Percentiles rank a stretch among this genome's conserved stretches.
phyloP scores from a whole-genome alignment of 2,113 vertebrate species.

The Phodopus roborovskii region DNA sequence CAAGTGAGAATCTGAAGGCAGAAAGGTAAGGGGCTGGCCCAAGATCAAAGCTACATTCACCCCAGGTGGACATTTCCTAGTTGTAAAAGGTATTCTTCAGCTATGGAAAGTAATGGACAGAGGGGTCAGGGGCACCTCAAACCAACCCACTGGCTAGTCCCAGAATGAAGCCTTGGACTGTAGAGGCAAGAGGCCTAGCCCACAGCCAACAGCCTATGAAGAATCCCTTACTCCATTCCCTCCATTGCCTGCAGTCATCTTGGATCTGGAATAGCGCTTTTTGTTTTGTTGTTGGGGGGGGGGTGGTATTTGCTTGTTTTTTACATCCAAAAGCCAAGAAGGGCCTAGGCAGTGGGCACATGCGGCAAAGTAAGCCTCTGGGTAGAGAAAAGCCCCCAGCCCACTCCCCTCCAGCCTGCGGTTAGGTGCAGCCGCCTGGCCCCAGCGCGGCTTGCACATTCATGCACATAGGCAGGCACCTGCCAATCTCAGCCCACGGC shows the following conservation, averaged over 20 bases:
- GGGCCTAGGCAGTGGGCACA: not conserved
- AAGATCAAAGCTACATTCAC: not conserved
- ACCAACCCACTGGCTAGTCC: not conserved
- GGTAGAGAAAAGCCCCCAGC: slow-evolving; percentile 60
- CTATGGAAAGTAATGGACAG: not conserved
- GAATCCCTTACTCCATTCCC: not conserved
- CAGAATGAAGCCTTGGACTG: not conserved
- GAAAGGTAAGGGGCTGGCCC: not conserved
- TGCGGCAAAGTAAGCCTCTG: slow-evolving; percentile 48
- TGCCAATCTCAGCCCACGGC: slow-evolving; percentile 85
- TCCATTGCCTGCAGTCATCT: not conserved
- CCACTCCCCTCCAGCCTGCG: slow-evolving; percentile 42
- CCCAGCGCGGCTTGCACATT: slow-evolving; percentile 60
- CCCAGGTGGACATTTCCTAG: not conserved
- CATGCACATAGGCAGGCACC: slow-evolving; percentile 82
- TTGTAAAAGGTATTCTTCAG: not conserved
- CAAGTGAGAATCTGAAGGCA: not conserved
- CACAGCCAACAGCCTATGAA: not conserved
- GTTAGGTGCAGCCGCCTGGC: slow-evolving; percentile 72
- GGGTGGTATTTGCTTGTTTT: not conserved
- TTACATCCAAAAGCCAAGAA: slow-evolving; percentile 13
- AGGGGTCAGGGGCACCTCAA: not conserved
- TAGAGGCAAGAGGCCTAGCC: not conserved
- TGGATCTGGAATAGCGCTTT: not conserved
- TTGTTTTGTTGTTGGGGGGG: not conserved